Evolutionary conservation across 2,113 vertebrate species (phyloP).

Genomic region (Psilopsiagon aymara): DNA sequence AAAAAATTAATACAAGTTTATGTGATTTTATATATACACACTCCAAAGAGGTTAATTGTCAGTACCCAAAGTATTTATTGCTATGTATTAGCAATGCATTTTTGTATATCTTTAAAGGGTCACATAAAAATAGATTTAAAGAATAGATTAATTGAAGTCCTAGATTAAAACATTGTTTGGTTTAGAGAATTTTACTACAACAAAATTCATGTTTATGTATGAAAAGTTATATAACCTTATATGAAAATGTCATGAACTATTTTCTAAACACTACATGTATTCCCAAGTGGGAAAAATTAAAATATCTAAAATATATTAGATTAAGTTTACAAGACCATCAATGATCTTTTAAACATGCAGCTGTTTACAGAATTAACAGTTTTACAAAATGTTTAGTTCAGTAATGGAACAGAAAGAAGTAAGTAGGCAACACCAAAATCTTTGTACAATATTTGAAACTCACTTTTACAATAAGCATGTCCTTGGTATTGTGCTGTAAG

Average conservation of each 20-base stretch:
- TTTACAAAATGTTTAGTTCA: slow-evolving; percentile 81
- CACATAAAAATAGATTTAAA: slow-evolving; percentile 89
- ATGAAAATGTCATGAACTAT: slow-evolving; percentile 83
- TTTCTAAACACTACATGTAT: slow-evolving; percentile 82
- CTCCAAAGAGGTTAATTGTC: slow-evolving; percentile 82
- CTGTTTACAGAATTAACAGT: slow-evolving; percentile 86
- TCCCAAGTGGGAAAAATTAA: slow-evolving; percentile 85
- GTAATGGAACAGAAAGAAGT: slow-evolving; percentile 79
- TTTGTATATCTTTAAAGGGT: slow-evolving; percentile 86
- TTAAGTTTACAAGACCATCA: slow-evolving; percentile 83
- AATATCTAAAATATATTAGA: slow-evolving; percentile 88
- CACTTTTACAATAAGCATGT: slow-evolving; percentile 81
- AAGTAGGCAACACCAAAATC: slow-evolving; percentile 75
- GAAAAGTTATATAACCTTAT: slow-evolving; percentile 88
- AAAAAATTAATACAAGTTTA: slow-evolving; percentile 84
- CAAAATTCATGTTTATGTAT: slow-evolving; percentile 84
- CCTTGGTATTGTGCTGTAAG: slow-evolving; percentile 83
- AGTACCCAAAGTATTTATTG: slow-evolving; percentile 93
- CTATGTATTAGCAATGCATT: slow-evolving; percentile 85
- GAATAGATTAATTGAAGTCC: slow-evolving; percentile 86
- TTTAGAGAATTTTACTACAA: slow-evolving; percentile 84
- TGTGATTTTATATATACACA: slow-evolving; percentile 85
- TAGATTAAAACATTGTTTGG: slow-evolving; percentile 83
- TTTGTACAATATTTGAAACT: slow-evolving; percentile 78
- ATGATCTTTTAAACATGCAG: slow-evolving; percentile 90